These are phyloP conservation scores for Crepidodera aurea DNA, from an alignment of 2,888 invertebrate genomes.

Conservation along the genomic window DNA sequence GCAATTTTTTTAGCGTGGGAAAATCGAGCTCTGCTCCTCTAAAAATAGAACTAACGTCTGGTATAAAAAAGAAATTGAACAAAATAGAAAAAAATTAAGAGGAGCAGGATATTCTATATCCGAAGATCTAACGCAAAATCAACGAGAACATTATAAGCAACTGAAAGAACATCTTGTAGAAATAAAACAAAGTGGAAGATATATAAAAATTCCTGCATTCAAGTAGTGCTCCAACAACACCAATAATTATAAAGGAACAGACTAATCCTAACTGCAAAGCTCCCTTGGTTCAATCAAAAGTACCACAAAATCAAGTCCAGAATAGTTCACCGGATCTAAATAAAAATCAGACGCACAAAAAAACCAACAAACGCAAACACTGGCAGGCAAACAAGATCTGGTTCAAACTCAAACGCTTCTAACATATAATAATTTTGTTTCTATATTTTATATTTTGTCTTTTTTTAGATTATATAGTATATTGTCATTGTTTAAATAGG, in stretches of 20 bases:
- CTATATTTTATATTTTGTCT: background rate
- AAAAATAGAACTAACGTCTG: background rate
- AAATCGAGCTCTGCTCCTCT: background rate
- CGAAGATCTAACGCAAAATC: background rate
- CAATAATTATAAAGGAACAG: background rate
- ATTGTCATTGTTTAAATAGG: background rate
- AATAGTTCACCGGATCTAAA: background rate
- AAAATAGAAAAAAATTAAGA: background rate
- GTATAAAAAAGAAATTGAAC: background rate
- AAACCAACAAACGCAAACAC: background rate
- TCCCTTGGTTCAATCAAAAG: background rate
- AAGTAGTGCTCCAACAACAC: background rate
- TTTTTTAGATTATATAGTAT: background rate
- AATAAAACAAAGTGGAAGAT: background rate
- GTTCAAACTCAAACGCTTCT: background rate
- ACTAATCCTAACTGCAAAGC: background rate
- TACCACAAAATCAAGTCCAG: background rate
- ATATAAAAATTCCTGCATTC: background rate
- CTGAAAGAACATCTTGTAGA: background rate
- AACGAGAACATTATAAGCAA: background rate
- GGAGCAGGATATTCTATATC: background rate
- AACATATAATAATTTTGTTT: background rate
- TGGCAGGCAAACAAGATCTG: background rate
- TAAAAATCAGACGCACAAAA: background rate
- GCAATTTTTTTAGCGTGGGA: background rate